A percentile compares a stretch with the other conserved stretches of the same genome.
Conservation (phyloP, 2,888 invertebrate species). For the Amphipoea lucens region DNA sequence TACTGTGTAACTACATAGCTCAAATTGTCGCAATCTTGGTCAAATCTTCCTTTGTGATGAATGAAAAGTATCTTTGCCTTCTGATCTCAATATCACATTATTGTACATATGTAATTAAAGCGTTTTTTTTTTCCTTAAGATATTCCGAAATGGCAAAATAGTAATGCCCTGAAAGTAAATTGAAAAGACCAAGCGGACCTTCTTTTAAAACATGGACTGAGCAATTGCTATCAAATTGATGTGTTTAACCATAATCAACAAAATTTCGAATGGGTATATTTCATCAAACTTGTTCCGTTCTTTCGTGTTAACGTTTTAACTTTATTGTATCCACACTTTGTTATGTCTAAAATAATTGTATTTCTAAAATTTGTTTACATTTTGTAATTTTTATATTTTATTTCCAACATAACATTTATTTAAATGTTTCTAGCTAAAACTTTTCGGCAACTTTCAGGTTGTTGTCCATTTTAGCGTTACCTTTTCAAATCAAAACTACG, state of each 20-base stretch:
- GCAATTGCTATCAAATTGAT: constrained; percentile 28
- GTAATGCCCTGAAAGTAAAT: constrained; percentile 50
- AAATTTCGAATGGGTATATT: constrained; percentile 46
- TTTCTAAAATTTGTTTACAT: constrained; percentile 23
- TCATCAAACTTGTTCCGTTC: constrained; percentile 41
- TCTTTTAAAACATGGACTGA: constrained; percentile 12
- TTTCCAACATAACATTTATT: constrained; percentile 3
- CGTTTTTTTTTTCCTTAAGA: constrained; percentile 76
- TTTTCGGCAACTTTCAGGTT: constrained; percentile 17
- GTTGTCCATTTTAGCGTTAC: constrained; percentile 7
- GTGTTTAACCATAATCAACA: constrained; percentile 20
- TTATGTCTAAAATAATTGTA: constrained; percentile 6
- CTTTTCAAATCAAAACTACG: constrained; percentile 27
- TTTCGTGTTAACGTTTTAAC: constrained; percentile 40
- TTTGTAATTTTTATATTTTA: constrained; percentile 8
- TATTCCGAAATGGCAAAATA: constrained; percentile 69
- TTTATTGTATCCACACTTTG: constrained; percentile 8
- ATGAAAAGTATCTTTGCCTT: constrained; percentile 81
- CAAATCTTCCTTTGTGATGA: constrained; percentile 78
- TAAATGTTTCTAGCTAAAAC: background rate
- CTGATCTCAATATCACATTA: constrained; percentile 83
- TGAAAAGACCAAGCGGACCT: constrained; percentile 32
- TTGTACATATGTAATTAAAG: constrained; percentile 89
- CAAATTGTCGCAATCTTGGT: background rate
- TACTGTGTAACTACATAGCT: background rate